Percentiles rank a stretch among this genome's conserved stretches.
These are phyloP conservation scores for Podarcis siculus DNA, from an alignment of 2,797 vertebrate genomes.

Conservation along the genomic window DNA sequence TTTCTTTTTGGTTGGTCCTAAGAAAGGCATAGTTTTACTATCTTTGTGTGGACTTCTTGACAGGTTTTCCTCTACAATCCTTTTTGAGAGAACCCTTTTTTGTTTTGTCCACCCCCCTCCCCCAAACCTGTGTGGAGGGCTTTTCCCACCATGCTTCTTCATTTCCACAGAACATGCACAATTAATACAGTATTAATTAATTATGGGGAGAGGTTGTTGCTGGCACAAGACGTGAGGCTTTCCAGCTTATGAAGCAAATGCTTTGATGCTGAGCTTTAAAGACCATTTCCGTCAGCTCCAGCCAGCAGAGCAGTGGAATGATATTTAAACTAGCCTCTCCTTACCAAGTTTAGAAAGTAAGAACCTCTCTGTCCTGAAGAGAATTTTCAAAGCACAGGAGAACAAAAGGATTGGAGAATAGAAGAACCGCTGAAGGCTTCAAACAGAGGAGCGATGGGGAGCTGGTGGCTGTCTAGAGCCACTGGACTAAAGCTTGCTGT, in stretches of 20 bases:
- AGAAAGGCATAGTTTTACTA: neutral
- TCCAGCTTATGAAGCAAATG: conserved; percentile 72
- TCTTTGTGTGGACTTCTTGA: neutral
- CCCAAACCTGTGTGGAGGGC: neutral
- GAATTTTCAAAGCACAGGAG: conserved; percentile 9
- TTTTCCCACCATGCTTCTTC: conserved; percentile 29
- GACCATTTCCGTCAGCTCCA: conserved; percentile 64
- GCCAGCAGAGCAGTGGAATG: conserved; percentile 65
- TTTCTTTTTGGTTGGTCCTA: neutral
- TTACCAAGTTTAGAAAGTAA: neutral
- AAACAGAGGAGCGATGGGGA: neutral
- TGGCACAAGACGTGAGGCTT: conserved; percentile 72
- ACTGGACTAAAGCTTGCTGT: too few species aligned
- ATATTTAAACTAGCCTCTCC: conserved; percentile 58
- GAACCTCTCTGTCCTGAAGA: conserved; percentile 12
- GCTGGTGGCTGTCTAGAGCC: too few species aligned
- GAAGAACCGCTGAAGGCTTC: neutral
- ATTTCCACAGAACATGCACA: conserved; percentile 61
- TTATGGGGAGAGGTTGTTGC: conserved; percentile 52
- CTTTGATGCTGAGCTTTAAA: conserved; percentile 76
- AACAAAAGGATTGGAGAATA: neutral
- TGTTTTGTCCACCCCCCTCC: neutral
- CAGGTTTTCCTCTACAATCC: neutral
- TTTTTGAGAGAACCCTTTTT: neutral
- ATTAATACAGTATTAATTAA: conserved; percentile 76